phyloP scores from a whole-genome alignment of 2,113 vertebrate species.

The Neolamprologus cancellatus region DNA sequence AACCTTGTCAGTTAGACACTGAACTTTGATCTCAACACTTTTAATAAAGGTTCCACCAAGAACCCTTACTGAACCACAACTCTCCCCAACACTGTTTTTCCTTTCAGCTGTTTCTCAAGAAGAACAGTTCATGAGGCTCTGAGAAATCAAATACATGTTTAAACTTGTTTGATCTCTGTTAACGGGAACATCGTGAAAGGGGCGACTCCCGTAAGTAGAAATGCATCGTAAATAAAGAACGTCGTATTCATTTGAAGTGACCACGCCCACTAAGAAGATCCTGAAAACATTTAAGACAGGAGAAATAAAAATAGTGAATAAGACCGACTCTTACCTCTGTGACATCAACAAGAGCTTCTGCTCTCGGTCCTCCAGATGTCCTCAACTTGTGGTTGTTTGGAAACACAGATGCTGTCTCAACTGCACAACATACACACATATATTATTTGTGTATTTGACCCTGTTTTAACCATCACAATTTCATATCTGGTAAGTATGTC shows the following conservation, averaged over 20 bases:
- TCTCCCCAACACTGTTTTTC: not conserved
- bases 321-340: not conserved
- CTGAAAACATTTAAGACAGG: not conserved
- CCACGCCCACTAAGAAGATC: not conserved
- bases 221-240: not conserved
- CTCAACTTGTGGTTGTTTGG: not conserved
- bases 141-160: not conserved
- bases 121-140: accelerated
- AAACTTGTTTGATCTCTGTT: not conserved
- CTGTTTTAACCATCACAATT: not conserved
- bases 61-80: not conserved
- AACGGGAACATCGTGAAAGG: not conserved
- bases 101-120: not conserved
- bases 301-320: not conserved
- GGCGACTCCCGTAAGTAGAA: accelerated
- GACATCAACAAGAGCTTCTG: not conserved
- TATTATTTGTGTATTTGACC: not conserved
- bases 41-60: not conserved
- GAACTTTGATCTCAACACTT: not conserved
- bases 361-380: too few species aligned
- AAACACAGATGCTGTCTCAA: not conserved
- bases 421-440: not conserved
- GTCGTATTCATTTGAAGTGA: not conserved
- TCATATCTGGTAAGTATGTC: not conserved
- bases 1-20: not conserved